These are phyloP conservation scores for Miniopterus natalensis DNA, from an alignment of 2,113 vertebrate species.

Conservation along the genomic window DNA sequence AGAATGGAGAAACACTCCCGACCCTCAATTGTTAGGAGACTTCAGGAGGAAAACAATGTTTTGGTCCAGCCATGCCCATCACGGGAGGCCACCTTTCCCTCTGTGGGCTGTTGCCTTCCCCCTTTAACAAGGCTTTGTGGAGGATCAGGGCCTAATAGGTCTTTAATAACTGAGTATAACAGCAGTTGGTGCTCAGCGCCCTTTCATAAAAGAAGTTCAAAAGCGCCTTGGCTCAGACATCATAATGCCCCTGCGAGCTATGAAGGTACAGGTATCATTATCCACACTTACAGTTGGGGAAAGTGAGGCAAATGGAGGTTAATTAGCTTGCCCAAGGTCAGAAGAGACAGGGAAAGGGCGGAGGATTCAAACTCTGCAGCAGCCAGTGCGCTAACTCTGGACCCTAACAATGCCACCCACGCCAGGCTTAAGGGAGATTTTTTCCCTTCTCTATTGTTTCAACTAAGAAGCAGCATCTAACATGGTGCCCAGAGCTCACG, in stretches of 20 bases:
- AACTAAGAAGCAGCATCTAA: background rate
- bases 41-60: background rate
- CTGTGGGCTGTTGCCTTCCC: background rate
- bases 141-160: background rate
- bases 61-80: background rate
- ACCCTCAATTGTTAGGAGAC: background rate
- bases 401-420: background rate
- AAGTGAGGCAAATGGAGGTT: slow-evolving; percentile 56
- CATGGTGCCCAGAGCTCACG: background rate
- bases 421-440: background rate
- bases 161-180: slow-evolving; percentile 55
- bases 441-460: background rate
- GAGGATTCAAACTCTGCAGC: background rate
- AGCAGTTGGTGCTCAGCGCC: slow-evolving; percentile 35
- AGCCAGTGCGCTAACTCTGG: background rate
- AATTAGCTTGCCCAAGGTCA: slow-evolving; percentile 58
- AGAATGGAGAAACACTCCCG: background rate
- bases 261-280: slow-evolving; percentile 65
- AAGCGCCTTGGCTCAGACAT: slow-evolving; percentile 63
- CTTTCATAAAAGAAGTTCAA: slow-evolving; percentile 75
- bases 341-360: background rate
- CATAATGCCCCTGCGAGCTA: slow-evolving; percentile 63
- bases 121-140: slow-evolving; percentile 13
- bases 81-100: background rate
- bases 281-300: slow-evolving; percentile 58